Evolutionary conservation across 2,888 invertebrate genomes (phyloP).

Genomic region (Pandemis heparana): DNA sequence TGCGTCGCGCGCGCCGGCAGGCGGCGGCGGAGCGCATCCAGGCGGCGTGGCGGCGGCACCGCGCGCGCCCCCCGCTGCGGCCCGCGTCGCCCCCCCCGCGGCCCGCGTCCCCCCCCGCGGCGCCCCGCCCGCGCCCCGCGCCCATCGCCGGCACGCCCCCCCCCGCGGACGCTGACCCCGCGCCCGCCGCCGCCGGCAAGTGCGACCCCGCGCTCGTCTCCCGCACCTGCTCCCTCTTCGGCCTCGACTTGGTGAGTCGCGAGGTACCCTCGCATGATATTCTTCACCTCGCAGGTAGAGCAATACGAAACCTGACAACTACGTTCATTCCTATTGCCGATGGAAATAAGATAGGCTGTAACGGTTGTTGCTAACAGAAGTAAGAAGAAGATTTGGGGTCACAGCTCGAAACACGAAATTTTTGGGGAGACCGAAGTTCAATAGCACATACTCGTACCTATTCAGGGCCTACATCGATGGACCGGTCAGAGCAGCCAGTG

Average conservation of each 20-base stretch:
- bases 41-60: constrained; percentile 94
- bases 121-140: constrained; percentile 75
- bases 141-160: constrained; percentile 53
- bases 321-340: no score
- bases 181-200: constrained; percentile 84
- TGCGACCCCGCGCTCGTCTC: constrained; percentile 96
- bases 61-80: constrained; percentile 81
- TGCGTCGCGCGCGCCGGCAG: constrained; percentile 91
- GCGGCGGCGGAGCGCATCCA: constrained; percentile 94
- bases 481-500: no score
- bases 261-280: not conserved
- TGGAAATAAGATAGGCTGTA: no score
- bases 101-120: constrained; percentile 73
- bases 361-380: no score
- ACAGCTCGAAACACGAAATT: no score
- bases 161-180: constrained; percentile 59
- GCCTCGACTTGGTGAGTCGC: constrained; percentile 91
- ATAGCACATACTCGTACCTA: no score
- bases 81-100: constrained; percentile 62
- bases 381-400: no score
- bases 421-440: no score
- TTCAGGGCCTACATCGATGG: no score
- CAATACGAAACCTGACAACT: no score
- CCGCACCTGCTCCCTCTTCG: constrained; percentile 95
- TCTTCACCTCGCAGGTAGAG: no score